Percentiles rank a stretch among this genome's conserved stretches.
phyloP scores from a whole-genome alignment of 2,113 vertebrate species.

The Dasypus novemcinctus region DNA sequence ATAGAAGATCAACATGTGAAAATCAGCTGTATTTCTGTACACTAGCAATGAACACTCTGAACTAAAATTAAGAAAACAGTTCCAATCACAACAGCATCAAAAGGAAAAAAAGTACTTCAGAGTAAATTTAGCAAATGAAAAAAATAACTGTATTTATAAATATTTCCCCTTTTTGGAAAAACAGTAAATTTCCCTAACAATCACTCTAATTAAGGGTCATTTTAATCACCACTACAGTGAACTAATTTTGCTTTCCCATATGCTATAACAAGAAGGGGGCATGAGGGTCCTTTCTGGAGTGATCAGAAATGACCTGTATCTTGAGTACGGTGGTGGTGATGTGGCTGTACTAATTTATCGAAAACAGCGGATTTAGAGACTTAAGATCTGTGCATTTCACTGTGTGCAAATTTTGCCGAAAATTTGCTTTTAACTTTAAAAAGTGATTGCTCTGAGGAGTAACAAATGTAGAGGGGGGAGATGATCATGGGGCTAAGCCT shows the following conservation, averaged over 20 bases:
- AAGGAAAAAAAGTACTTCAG: conserved; percentile 11
- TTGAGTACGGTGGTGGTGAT: background rate
- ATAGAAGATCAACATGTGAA: background rate
- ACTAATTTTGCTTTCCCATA: background rate
- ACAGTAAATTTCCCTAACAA: background rate
- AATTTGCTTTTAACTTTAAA: background rate
- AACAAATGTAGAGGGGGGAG: background rate
- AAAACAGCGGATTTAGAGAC: background rate
- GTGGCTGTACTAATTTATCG: background rate
- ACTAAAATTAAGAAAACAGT: conserved; percentile 18
- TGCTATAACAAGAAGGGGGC: background rate
- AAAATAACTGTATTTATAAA: background rate
- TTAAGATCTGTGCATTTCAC: conserved; percentile 3
- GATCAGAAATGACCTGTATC: background rate
- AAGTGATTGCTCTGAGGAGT: background rate
- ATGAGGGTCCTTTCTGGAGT: background rate
- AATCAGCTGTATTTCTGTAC: background rate
- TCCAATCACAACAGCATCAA: background rate
- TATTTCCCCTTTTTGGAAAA: background rate
- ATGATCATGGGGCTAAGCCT: background rate
- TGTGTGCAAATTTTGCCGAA: background rate
- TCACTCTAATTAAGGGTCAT: background rate
- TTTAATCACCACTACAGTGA: background rate
- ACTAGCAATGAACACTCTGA: background rate
- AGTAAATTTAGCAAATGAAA: conserved; percentile 34